Evolutionary conservation across 2,797 vertebrate species (phyloP).

Genomic region (Vultur gryphus): DNA sequence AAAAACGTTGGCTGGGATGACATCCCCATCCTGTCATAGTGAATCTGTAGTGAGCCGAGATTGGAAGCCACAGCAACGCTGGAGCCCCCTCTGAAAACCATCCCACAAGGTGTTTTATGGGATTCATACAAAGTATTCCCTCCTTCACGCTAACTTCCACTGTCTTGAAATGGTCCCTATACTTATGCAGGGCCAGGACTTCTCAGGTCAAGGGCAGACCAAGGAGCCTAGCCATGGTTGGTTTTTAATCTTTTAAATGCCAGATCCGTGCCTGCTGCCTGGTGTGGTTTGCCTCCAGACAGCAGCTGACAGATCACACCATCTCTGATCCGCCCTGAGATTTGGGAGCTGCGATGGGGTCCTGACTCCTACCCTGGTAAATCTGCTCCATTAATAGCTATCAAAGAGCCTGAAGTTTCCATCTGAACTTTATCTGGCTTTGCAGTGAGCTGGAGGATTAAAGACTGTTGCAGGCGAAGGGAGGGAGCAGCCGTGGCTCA

Average conservation of each 20-base stretch:
- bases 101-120: not conserved
- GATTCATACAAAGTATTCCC: not conserved
- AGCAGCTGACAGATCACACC: slow-evolving; percentile 27
- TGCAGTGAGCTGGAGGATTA: slow-evolving; percentile 53
- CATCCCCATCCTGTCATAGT: not conserved
- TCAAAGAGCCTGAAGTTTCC: slow-evolving; percentile 61
- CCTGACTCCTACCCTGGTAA: slow-evolving; percentile 22
- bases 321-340: not conserved
- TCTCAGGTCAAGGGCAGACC: slow-evolving; percentile 20
- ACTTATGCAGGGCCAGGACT: not conserved
- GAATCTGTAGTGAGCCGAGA: not conserved
- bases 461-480: not conserved
- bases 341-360: not conserved
- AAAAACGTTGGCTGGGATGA: not conserved
- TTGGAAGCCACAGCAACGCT: not conserved
- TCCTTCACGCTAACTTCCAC: not conserved
- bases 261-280: not conserved
- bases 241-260: slow-evolving; percentile 5
- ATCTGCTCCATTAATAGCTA: slow-evolving; percentile 66
- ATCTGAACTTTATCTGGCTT: slow-evolving; percentile 57
- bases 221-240: not conserved
- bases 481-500: not conserved
- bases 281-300: not conserved
- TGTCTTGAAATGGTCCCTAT: not conserved
- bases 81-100: not conserved